phyloP scores from a whole-genome alignment of 2,888 invertebrate species.

The Portevinia maculata region DNA sequence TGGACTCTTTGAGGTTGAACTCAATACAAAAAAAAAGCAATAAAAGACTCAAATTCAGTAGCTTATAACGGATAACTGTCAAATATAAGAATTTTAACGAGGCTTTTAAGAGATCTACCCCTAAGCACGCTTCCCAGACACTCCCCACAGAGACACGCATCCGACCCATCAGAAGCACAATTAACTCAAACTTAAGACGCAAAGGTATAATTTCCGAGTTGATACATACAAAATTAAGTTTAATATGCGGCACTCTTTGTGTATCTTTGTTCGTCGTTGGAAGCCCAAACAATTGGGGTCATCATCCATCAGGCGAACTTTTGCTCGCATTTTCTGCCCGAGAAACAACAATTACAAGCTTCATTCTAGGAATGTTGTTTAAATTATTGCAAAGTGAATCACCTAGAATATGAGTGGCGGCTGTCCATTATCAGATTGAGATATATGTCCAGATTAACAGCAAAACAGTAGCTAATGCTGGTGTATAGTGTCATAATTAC shows the following conservation, averaged over 20 bases:
- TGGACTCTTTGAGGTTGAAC: conserved; percentile 33
- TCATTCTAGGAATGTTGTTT: not conserved
- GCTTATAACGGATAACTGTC: conserved; percentile 63
- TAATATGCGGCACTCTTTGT: conserved; percentile 41
- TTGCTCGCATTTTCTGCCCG: not conserved
- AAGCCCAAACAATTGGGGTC: conserved; percentile 56
- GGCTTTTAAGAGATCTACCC: conserved; percentile 40
- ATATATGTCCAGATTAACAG: not conserved
- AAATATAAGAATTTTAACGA: conserved; percentile 52
- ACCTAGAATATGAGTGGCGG: not conserved
- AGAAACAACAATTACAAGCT: not conserved
- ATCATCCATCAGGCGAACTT: conserved; percentile 48
- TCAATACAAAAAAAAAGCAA: not conserved
- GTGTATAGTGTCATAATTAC: conserved; percentile 19
- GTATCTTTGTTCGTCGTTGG: conserved; percentile 11
- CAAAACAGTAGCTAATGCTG: conserved; percentile 23
- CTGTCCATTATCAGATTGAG: not conserved
- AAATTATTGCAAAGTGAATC: conserved; percentile 33
- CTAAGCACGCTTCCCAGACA: conserved; percentile 51
- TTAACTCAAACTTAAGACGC: conserved; percentile 28
- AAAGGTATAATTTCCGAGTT: conserved; percentile 29
- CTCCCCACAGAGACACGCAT: conserved; percentile 25
- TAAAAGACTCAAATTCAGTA: conserved; percentile 41
- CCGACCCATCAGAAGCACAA: conserved; percentile 31
- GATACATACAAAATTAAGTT: conserved; percentile 47